These are phyloP conservation scores for Caenorhabditis inopinata DNA, from an alignment of 1,140 invertebrate genomes.

Conservation along the genomic window DNA sequence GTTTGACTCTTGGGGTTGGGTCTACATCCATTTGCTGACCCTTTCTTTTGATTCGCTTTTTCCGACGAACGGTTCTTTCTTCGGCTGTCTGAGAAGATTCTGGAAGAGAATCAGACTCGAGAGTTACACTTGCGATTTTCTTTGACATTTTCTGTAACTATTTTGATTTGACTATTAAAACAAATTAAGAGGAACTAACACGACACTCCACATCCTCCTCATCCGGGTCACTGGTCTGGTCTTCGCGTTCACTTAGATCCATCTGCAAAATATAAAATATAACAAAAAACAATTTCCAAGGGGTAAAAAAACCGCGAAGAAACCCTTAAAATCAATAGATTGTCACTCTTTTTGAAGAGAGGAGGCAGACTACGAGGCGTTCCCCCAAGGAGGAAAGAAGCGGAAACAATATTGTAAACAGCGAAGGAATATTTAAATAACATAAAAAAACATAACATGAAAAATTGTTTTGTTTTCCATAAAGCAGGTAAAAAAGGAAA, in stretches of 20 bases:
- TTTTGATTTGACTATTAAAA: neutral
- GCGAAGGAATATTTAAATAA: neutral
- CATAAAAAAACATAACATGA: neutral
- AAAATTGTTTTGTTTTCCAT: too few relatives aligned
- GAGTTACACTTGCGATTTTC: neutral
- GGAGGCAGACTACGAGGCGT: neutral
- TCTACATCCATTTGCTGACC: slow-evolving; percentile 26
- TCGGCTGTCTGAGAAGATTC: neutral
- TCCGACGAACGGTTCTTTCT: neutral
- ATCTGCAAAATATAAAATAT: neutral
- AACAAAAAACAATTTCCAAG: neutral
- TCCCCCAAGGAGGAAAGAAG: neutral
- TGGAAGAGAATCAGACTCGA: slow-evolving; percentile 34
- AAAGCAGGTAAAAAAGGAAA: too few relatives aligned
- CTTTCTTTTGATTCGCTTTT: slow-evolving; percentile 17
- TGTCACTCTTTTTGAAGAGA: neutral
- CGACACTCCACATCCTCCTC: neutral
- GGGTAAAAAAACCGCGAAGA: neutral
- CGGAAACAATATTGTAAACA: neutral
- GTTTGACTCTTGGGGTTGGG: neutral
- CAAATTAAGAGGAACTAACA: neutral
- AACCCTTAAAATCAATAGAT: slow-evolving; percentile 27
- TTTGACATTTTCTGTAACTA: neutral
- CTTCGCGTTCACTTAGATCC: slow-evolving; percentile 18
- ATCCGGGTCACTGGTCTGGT: slow-evolving; percentile 5